A percentile compares a stretch with the other conserved stretches of the same genome.
Conservation (phyloP, 1,140 invertebrate species). For the Acromyrmex charruanus region DNA sequence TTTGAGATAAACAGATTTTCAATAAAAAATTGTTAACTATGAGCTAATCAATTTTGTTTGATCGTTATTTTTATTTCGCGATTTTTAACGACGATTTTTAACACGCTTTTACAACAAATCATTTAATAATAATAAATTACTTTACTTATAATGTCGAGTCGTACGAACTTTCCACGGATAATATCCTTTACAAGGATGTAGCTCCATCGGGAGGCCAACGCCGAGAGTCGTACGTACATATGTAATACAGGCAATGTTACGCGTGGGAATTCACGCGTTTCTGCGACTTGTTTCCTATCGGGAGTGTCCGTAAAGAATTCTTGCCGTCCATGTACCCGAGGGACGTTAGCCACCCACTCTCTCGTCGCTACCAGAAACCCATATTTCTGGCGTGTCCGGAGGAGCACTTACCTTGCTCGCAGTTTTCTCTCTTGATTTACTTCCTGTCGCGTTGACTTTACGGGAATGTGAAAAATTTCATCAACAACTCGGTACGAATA, state of each 20-base stretch:
- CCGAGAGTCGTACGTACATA: slow-evolving; percentile 57
- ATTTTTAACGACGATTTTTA: background rate
- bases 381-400: slow-evolving; percentile 65
- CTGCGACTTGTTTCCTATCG: slow-evolving; percentile 55
- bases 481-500: slow-evolving; percentile 24
- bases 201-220: slow-evolving; percentile 18
- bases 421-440: slow-evolving; percentile 49
- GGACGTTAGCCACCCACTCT: slow-evolving; percentile 41
- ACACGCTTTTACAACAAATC: background rate
- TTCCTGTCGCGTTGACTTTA: slow-evolving; percentile 51
- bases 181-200: slow-evolving; percentile 24
- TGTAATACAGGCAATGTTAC: slow-evolving; percentile 65
- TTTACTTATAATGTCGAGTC: background rate
- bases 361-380: slow-evolving; percentile 62
- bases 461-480: slow-evolving; percentile 59
- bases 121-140: slow-evolving; percentile 53
- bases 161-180: slow-evolving; percentile 26
- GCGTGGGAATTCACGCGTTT: slow-evolving; percentile 68
- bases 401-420: slow-evolving; percentile 39
- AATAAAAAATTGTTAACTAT: background rate
- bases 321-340: slow-evolving; percentile 45
- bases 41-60: background rate
- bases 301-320: slow-evolving; percentile 65
- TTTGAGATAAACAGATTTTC: background rate
- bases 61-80: background rate